Conservation (phyloP, 2,888 invertebrate species). For the Monopis laevigella region DNA sequence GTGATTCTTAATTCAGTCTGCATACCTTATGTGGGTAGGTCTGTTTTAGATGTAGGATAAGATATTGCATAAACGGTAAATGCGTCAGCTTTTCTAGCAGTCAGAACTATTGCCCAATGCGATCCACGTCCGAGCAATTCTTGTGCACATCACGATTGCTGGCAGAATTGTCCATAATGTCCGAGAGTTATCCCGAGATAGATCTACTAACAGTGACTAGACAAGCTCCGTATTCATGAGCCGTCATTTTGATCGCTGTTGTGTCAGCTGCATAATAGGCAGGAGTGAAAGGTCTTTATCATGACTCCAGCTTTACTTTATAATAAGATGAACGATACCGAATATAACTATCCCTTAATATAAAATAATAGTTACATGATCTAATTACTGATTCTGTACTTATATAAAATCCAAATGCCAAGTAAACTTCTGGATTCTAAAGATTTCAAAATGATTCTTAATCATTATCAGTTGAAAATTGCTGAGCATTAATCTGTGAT, state of each 20-base stretch:
- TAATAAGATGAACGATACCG: slow-evolving; percentile 2
- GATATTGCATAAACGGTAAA: slow-evolving; percentile 10
- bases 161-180: slow-evolving; percentile 9
- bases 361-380: too few relatives aligned
- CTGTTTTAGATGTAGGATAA: slow-evolving; percentile 6
- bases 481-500: too few relatives aligned
- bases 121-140: slow-evolving; percentile 9
- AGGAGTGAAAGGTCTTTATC: slow-evolving; percentile 11
- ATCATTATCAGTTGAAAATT: too few relatives aligned
- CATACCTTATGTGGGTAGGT: slow-evolving; percentile 7
- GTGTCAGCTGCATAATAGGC: slow-evolving; percentile 12
- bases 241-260: slow-evolving; percentile 9
- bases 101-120: slow-evolving; percentile 8
- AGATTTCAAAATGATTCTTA: neutral
- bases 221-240: slow-evolving; percentile 10
- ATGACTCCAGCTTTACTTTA: slow-evolving; percentile 3
- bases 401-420: too few relatives aligned
- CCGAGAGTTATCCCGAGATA: slow-evolving; percentile 9
- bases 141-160: slow-evolving; percentile 10
- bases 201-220: slow-evolving; percentile 10
- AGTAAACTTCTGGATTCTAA: neutral
- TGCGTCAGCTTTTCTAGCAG: slow-evolving; percentile 9
- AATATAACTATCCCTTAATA: too few relatives aligned
- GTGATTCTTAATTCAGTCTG: slow-evolving; percentile 4
- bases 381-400: too few relatives aligned